Evolutionary conservation across 2,888 invertebrate species (phyloP), one percentile per base, ranked within the genome.

Genomic region (Cybosia mesomella): DNA sequence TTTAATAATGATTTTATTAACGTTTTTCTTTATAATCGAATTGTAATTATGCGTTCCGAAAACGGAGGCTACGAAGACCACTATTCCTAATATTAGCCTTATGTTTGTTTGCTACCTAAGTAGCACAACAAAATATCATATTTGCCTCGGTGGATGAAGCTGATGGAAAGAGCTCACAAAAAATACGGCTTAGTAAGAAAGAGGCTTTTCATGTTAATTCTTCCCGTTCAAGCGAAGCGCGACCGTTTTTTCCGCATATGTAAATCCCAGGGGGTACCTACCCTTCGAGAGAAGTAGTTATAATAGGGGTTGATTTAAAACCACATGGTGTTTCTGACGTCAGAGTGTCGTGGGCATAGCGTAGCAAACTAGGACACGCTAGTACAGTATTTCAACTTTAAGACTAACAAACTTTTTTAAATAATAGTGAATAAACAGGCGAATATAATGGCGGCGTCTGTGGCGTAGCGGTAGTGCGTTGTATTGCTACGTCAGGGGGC

Each of bases 221-320:
- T 49, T 49, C 49, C n/a, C 49, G 49, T 49, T 15, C n/a, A 49
- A 49, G n/a, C 49, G 49, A 49, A 49, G n/a, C 49, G 49, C 49
- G 49, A 49, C 49, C 49, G 49, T 49, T 49, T 49, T 49, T 49
- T 49, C 49, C 49, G n/a, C 49, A 49, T 49, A 49, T 49, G 49
- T 18, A n/a, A 49, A 49, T 49, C 49, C 49, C 49, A 1, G n/a
- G 49, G 18, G 43, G 49, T 9, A 7, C 49, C 49, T 18, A 18
- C 49, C 49, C 49, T 18, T 49, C n/a, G 49, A 49, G 49, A 49
- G n/a, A 9, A n/a, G 28, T 28, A 5, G 5, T 28, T 28, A 28
- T 28, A n/a, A 28, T 28, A 28, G 1, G 49, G 49, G 18, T 18
- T 49, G 49, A 49, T 49, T 49, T 49, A 49, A 49, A 49, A 49